Evolutionary conservation across 1,140 invertebrate genomes (phyloP).

Genomic region (Pomacea maculata): DNA sequence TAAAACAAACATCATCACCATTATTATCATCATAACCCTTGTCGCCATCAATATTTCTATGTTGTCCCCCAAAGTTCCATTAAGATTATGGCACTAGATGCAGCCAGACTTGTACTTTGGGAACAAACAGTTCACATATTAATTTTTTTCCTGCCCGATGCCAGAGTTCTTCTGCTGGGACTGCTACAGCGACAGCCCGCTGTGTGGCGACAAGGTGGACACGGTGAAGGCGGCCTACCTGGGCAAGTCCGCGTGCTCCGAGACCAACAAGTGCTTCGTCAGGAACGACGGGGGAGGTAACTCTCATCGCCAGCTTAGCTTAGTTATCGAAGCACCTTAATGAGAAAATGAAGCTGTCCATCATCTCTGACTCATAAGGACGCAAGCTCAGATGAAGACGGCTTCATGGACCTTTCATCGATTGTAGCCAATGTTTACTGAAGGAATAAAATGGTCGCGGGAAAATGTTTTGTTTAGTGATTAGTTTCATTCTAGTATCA

Average conservation of each 20-base stretch:
- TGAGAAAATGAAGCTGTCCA: no score
- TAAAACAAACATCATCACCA: background rate
- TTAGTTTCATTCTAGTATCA: no score
- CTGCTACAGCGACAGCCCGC: constrained; percentile 33
- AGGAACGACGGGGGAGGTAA: constrained; percentile 31
- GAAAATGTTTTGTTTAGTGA: no score
- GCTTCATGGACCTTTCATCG: no score
- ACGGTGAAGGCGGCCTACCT: constrained; percentile 28
- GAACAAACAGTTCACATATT: background rate
- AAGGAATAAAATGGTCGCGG: no score
- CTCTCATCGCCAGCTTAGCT: no score
- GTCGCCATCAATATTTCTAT: background rate
- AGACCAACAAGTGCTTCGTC: constrained; percentile 34
- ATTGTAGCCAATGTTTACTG: no score
- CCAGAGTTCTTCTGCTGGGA: constrained; percentile 41
- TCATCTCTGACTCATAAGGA: no score
- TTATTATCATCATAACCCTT: background rate
- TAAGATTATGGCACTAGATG: no score
- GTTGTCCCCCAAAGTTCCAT: background rate
- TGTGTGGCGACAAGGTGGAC: constrained; percentile 27
- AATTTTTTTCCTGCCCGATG: background rate
- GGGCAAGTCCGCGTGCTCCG: constrained; percentile 29
- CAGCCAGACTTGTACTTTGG: no score
- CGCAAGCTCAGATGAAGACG: no score
- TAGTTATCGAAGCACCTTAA: no score